These are phyloP conservation scores for Copidosoma aretas DNA, from an alignment of 2,888 invertebrate genomes.

Conservation along the genomic window DNA sequence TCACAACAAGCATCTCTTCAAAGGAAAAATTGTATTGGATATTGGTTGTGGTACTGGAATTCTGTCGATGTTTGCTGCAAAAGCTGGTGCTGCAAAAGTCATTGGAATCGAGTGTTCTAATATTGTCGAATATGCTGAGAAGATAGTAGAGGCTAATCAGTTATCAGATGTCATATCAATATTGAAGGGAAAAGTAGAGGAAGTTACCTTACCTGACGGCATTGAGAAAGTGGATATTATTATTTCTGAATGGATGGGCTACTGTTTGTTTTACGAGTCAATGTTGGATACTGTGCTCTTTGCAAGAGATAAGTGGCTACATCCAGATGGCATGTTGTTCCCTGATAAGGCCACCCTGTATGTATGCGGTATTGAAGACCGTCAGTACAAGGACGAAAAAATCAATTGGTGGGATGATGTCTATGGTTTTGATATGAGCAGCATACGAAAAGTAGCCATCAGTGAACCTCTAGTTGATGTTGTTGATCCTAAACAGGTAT, in stretches of 20 bases:
- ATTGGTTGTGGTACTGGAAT: conserved; percentile 99
- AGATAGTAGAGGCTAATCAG: conserved; percentile 89
- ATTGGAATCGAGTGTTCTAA: conserved; percentile 98
- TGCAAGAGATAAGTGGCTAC: conserved; percentile 97
- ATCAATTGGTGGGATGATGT: conserved; percentile 99
- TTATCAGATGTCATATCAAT: conserved; percentile 82
- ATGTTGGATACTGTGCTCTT: conserved; percentile 99
- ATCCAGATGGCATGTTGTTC: conserved; percentile 89
- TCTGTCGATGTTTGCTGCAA: conserved; percentile 99
- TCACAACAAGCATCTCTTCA: conserved; percentile 98
- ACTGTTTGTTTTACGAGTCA: conserved; percentile 96
- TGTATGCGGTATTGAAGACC: conserved; percentile 92
- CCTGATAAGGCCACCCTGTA: conserved; percentile 93
- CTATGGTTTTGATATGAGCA: conserved; percentile 99
- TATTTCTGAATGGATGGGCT: conserved; percentile 83
- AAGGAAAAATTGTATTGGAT: conserved; percentile 90
- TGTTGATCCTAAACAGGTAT: conserved; percentile 91
- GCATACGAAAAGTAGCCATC: conserved; percentile 96
- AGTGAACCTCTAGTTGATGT: conserved; percentile 98
- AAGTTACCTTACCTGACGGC: conserved; percentile 90
- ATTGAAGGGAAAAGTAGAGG: conserved; percentile 92
- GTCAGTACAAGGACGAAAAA: conserved; percentile 99
- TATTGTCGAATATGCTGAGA: conserved; percentile 95
- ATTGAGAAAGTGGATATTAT: conserved; percentile 93
- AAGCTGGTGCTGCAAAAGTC: conserved; percentile 94